phyloP scores from a whole-genome alignment of 2,888 invertebrate genomes.

The Drosophila mercatorum region DNA sequence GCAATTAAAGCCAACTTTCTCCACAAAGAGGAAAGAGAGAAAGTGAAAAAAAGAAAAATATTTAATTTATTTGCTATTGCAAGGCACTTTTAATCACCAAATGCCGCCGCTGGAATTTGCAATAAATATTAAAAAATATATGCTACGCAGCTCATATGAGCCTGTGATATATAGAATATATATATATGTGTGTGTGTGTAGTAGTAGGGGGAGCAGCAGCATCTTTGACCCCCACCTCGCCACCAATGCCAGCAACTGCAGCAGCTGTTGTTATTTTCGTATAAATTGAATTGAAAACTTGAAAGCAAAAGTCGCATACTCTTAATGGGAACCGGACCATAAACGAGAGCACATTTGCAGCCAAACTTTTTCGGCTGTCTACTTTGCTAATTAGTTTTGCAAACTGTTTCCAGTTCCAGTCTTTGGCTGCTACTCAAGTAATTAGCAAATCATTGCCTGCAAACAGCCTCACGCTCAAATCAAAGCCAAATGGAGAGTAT shows the following conservation, averaged over 20 bases:
- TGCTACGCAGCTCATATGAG: constrained; percentile 19
- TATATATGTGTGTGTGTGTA: no score
- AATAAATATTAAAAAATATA: constrained; percentile 36
- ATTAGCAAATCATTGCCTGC: constrained; percentile 36
- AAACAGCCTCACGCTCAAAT: constrained; percentile 10
- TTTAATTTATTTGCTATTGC: constrained; percentile 14
- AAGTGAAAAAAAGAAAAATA: not conserved
- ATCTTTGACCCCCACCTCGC: not conserved
- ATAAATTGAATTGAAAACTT: constrained; percentile 61
- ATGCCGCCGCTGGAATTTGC: constrained; percentile 40
- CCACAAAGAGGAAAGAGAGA: not conserved
- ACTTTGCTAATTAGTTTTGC: constrained; percentile 55
- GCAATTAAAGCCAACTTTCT: constrained; percentile 24
- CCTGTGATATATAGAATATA: not conserved
- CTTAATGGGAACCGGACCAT: not conserved
- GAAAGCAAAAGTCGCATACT: constrained; percentile 21
- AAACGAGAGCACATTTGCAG: constrained; percentile 28
- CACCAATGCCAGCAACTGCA: not conserved
- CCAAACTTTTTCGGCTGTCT: constrained; percentile 30
- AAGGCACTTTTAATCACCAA: constrained; percentile 1
- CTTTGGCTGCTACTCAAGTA: constrained; percentile 14
- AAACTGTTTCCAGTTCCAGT: constrained; percentile 30
- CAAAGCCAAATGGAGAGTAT: not conserved
- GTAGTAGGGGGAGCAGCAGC: not conserved
- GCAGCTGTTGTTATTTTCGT: constrained; percentile 22